Evolutionary conservation across 1,140 invertebrate species (phyloP).

Genomic region (Cylas formicarius): DNA sequence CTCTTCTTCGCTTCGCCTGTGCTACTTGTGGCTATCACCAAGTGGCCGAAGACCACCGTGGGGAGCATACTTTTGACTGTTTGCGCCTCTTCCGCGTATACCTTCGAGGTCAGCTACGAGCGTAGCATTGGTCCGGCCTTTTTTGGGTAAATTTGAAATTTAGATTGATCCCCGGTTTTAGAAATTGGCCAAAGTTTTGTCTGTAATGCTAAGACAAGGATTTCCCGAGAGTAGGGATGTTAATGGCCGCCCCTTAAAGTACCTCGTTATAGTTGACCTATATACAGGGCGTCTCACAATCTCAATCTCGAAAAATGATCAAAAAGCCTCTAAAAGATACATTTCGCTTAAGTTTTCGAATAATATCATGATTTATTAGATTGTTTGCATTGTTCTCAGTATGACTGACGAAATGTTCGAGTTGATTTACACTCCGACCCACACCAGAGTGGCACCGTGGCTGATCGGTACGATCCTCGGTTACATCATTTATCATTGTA

Average conservation of each 20-base stretch:
- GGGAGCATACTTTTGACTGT: not conserved
- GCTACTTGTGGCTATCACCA: conserved; percentile 34
- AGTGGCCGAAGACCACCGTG: conserved; percentile 24
- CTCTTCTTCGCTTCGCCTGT: conserved; percentile 39
- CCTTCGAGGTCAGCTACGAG: not conserved
- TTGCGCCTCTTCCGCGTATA: not conserved
- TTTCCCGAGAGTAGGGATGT: too few species aligned
- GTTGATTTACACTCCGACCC: conserved; percentile 8
- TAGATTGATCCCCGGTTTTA: not conserved
- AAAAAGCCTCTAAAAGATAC: too few species aligned
- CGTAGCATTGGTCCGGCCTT: not conserved
- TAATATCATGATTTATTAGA: too few species aligned
- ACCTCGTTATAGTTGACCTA: too few species aligned
- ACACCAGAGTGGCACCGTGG: conserved; percentile 30
- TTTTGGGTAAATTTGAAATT: conserved; percentile 1
- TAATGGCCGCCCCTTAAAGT: too few species aligned
- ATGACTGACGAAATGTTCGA: not conserved
- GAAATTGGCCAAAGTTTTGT: not conserved
- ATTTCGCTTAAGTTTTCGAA: too few species aligned
- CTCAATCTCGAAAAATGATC: too few species aligned
- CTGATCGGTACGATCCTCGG: conserved; percentile 34
- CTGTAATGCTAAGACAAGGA: too few species aligned
- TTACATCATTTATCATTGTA: conserved; percentile 22
- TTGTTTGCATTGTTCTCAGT: not conserved
- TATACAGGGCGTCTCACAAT: too few species aligned